Percentiles rank a stretch among this genome's conserved stretches.
Evolutionary conservation across 2,797 vertebrate species (phyloP).

Genomic region (Distichodus sexfasciatus): DNA sequence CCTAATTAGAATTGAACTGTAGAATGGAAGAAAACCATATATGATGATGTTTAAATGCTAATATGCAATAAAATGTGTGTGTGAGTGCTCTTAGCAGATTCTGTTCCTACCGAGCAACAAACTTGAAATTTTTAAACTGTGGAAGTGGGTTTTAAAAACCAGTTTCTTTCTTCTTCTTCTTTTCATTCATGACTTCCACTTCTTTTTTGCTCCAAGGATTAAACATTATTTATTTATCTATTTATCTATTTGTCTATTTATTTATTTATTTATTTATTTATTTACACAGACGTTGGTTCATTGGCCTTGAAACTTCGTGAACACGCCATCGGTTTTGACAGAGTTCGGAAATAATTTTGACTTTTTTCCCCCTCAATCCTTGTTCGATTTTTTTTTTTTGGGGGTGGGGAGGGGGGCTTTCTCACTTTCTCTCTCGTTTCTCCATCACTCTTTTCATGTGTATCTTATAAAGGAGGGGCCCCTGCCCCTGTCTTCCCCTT

Average conservation of each 20-base stretch:
- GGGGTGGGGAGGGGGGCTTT: no score
- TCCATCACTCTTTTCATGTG: not conserved
- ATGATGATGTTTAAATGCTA: no score
- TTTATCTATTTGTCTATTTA: not conserved
- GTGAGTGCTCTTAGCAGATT: no score
- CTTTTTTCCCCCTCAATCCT: not conserved
- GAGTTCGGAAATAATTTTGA: constrained; percentile 3
- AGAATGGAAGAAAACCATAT: no score
- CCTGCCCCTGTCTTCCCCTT: constrained; percentile 66
- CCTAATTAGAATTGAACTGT: no score
- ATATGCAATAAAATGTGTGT: no score
- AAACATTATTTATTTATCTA: not conserved
- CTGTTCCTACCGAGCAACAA: no score
- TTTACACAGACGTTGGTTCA: not conserved
- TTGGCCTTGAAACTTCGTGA: not conserved
- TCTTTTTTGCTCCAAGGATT: constrained; percentile 22
- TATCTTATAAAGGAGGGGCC: constrained; percentile 54
- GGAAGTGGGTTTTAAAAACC: no score
- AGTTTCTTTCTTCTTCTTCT: constrained; percentile 29
- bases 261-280: not conserved
- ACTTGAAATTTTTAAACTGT: no score
- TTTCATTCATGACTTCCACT: constrained; percentile 9
- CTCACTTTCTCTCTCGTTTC: not conserved
- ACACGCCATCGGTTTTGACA: not conserved
- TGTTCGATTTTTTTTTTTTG: no score